Percentiles rank a stretch among this genome's conserved stretches.
Conservation (phyloP, 1,140 invertebrate genomes). For the Glossosoma conforme region DNA sequence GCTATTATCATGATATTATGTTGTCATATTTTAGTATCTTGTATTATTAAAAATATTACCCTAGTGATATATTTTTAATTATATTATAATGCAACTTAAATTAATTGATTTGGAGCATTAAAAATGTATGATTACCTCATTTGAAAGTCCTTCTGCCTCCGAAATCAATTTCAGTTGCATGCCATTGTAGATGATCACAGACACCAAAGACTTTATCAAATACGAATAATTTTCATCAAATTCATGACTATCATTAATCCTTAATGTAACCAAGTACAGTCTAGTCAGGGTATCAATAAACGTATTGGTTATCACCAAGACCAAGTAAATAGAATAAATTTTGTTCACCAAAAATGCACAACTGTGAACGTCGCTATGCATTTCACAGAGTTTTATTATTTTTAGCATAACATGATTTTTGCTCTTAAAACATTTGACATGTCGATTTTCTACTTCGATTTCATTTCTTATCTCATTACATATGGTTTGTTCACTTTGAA, state of each 20-base stretch:
- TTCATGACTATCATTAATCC: conserved; percentile 1
- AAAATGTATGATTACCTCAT: conserved; percentile 11
- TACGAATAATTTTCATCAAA: background rate
- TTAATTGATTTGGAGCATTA: background rate
- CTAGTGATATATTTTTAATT: background rate
- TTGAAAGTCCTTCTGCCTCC: background rate
- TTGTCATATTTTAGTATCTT: no score
- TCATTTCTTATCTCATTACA: background rate
- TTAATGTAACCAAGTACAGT: conserved; percentile 11
- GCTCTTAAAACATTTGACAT: conserved; percentile 6
- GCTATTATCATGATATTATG: no score
- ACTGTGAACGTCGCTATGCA: conserved; percentile 8
- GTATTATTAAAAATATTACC: no score
- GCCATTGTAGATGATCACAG: conserved; percentile 6
- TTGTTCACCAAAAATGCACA: conserved; percentile 3
- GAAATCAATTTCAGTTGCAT: conserved; percentile 7
- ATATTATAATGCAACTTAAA: background rate
- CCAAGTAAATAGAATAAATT: conserved; percentile 9
- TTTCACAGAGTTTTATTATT: conserved; percentile 9
- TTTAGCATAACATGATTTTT: conserved; percentile 3
- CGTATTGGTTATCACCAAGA: conserved; percentile 4
- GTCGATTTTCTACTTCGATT: background rate
- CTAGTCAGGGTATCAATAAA: conserved; percentile 12
- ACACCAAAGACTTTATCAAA: background rate
- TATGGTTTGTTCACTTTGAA: background rate